phyloP scores from a whole-genome alignment of 2,888 invertebrate species.

The Polyommatus icarus region DNA sequence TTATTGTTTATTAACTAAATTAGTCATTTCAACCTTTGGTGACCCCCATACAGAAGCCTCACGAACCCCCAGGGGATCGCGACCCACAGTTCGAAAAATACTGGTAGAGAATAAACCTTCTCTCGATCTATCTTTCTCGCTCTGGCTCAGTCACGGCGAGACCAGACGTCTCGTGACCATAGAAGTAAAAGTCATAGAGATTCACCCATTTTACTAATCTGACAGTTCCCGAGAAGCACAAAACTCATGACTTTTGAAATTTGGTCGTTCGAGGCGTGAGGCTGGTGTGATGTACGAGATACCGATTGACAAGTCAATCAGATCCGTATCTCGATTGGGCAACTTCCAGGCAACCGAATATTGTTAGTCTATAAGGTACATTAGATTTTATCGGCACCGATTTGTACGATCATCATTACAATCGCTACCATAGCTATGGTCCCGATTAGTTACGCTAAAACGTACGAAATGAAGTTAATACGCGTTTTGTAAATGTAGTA shows the following conservation, averaged over 20 bases:
- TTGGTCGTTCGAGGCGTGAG: conserved; percentile 48
- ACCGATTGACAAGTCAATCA: conserved; percentile 78
- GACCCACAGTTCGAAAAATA: too few species aligned
- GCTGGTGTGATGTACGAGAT: conserved; percentile 66
- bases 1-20: too few species aligned
- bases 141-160: neutral
- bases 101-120: neutral
- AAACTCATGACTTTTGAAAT: conserved; percentile 30
- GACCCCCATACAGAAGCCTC: too few species aligned
- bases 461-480: neutral
- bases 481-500: neutral
- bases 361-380: conserved; percentile 40
- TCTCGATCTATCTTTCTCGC: neutral
- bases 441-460: neutral
- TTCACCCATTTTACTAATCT: conserved; percentile 33
- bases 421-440: neutral
- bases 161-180: neutral
- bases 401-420: conserved; percentile 16
- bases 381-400: conserved; percentile 2
- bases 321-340: conserved; percentile 66
- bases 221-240: neutral
- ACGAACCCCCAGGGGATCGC: too few species aligned
- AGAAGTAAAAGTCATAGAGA: conserved; percentile 21
- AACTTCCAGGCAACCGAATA: conserved; percentile 54
- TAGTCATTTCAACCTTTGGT: too few species aligned